These are phyloP conservation scores for Steinernema hermaphroditum DNA, from an alignment of 2,888 invertebrate genomes.

Conservation along the genomic window DNA sequence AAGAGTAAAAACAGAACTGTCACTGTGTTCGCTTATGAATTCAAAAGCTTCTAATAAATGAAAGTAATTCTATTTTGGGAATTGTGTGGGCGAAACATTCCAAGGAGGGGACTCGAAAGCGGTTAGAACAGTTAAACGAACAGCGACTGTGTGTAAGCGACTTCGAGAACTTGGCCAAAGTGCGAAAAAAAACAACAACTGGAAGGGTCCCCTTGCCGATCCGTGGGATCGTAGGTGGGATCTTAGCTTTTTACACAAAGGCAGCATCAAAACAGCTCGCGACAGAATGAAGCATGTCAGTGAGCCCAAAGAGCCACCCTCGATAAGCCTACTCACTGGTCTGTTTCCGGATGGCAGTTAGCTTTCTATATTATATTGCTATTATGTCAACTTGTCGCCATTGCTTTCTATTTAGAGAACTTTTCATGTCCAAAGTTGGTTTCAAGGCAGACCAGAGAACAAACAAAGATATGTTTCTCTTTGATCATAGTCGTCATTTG, in stretches of 20 bases:
- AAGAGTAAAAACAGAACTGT: conserved; percentile 1
- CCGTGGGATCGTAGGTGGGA: conserved; percentile 28
- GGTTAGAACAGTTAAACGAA: not conserved
- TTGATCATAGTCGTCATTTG: no score
- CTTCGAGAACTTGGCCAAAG: not conserved
- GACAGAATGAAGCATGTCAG: conserved; percentile 15
- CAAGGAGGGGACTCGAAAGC: not conserved
- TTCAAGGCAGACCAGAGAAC: no score
- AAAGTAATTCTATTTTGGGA: not conserved
- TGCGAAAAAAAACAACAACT: conserved; percentile 25
- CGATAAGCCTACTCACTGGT: not conserved
- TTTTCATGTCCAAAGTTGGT: no score
- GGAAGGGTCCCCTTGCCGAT: conserved; percentile 22
- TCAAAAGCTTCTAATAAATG: conserved; percentile 12
- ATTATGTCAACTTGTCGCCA: no score
- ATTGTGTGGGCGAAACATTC: conserved; percentile 3
- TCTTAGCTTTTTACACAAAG: conserved; percentile 22
- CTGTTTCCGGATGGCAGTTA: no score
- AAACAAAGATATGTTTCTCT: no score
- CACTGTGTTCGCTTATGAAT: not conserved
- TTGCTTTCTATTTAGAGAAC: no score
- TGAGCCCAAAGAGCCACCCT: not conserved
- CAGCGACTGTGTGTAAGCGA: conserved; percentile 19
- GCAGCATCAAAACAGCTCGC: conserved; percentile 26
- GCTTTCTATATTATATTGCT: no score